Percentiles rank a stretch among this genome's conserved stretches.
Conservation (phyloP, 2,888 invertebrate species). For the Erebia ligea region DNA sequence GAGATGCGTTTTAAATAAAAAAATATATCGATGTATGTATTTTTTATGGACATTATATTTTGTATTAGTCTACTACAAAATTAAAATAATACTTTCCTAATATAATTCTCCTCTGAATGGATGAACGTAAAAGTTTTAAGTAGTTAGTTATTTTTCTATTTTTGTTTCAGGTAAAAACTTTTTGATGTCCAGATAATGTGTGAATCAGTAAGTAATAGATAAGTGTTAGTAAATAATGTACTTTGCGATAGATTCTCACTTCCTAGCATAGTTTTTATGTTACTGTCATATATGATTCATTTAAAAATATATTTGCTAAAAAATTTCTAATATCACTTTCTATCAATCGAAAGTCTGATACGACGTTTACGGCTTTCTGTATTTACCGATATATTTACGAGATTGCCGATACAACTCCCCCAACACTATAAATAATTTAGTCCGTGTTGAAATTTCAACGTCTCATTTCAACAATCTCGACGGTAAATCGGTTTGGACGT, state of each 20-base stretch:
- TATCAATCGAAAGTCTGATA: not conserved
- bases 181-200: not conserved
- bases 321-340: not conserved
- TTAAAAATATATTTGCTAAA: not conserved
- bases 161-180: slow-evolving; percentile 4
- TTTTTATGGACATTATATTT: not conserved
- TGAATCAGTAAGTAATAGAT: not conserved
- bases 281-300: not conserved
- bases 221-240: not conserved
- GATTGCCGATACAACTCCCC: slow-evolving; percentile 18
- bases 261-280: not conserved
- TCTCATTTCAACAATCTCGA: slow-evolving; percentile 59
- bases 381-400: not conserved
- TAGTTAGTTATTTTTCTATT: not conserved
- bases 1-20: slow-evolving; percentile 4
- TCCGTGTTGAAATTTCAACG: slow-evolving; percentile 53
- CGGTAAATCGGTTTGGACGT: slow-evolving; percentile 64
- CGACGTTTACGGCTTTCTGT: not conserved
- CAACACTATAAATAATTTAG: slow-evolving; percentile 36
- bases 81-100: no score
- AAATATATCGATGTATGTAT: not conserved
- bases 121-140: not conserved
- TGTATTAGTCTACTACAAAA: no score
- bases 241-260: no score
- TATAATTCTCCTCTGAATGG: no score